Conservation (phyloP, 2,797 vertebrate genomes). For the Anguilla anguilla region DNA sequence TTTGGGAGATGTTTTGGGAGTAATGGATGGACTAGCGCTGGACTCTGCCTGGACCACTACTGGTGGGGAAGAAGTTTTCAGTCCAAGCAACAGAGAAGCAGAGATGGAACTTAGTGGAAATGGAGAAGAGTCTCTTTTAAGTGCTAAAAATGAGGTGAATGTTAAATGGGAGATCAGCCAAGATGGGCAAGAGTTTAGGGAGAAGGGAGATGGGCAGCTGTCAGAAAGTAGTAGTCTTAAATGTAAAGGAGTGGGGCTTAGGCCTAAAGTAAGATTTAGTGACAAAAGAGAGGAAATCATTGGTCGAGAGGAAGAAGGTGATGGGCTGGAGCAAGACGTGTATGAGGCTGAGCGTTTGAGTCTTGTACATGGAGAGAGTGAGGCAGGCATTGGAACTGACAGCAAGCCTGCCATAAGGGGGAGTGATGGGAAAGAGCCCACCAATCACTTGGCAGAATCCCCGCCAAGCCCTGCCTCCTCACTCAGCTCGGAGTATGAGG, state of each 20-base stretch:
- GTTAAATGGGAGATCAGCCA: constrained; percentile 60
- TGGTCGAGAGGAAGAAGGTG: constrained; percentile 68
- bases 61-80: constrained; percentile 55
- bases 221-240: constrained; percentile 66
- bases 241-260: constrained; percentile 58
- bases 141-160: constrained; percentile 61
- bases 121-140: constrained; percentile 50
- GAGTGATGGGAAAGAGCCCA: constrained; percentile 50
- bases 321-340: constrained; percentile 65
- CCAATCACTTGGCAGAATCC: constrained; percentile 59
- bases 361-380: constrained; percentile 47
- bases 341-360: constrained; percentile 49
- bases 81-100: constrained; percentile 48
- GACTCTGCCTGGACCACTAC: constrained; percentile 53
- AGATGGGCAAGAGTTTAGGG: constrained; percentile 53
- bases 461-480: constrained; percentile 75
- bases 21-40: constrained; percentile 81
- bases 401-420: constrained; percentile 37
- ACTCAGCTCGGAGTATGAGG: constrained; percentile 75
- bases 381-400: constrained; percentile 35
- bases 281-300: constrained; percentile 81
- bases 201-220: constrained; percentile 56
- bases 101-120: constrained; percentile 54
- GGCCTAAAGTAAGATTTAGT: constrained; percentile 79
- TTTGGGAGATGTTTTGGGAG: constrained; percentile 86